Percentiles rank a stretch among this genome's conserved stretches.
These are phyloP conservation scores for Oophaga pumilio DNA, from an alignment of 2,113 vertebrate genomes.

Conservation along the genomic window DNA sequence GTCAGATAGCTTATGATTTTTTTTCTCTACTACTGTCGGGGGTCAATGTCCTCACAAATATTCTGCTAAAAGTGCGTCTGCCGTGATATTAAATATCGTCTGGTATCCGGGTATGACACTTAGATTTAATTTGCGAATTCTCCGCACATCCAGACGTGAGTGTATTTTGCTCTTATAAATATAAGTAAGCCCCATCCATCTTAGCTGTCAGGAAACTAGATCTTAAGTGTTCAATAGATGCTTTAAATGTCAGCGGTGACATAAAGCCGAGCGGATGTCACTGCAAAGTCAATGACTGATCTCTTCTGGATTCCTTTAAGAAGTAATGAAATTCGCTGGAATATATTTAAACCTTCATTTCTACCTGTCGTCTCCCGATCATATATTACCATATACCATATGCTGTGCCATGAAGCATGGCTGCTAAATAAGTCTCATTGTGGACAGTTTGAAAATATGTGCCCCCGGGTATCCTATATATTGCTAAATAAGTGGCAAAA, in stretches of 20 bases:
- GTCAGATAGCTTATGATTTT: neutral
- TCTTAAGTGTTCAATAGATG: conserved; percentile 38
- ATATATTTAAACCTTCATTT: neutral
- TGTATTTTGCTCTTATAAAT: conserved; percentile 26
- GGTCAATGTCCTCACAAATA: conserved; percentile 5
- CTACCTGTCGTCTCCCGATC: neutral
- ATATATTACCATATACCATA: neutral
- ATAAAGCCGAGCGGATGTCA: neutral
- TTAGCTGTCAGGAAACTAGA: conserved; percentile 17
- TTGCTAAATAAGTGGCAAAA: neutral
- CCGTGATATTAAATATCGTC: conserved; percentile 13
- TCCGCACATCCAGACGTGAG: neutral
- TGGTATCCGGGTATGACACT: neutral
- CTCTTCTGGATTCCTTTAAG: neutral
- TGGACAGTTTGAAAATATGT: neutral
- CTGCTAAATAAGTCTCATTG: neutral
- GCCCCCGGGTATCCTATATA: neutral
- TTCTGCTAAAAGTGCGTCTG: neutral
- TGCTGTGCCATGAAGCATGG: neutral
- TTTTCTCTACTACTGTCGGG: neutral
- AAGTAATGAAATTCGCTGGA: conserved; percentile 1
- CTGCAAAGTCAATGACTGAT: neutral
- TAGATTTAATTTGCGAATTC: neutral
- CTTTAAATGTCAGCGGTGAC: conserved; percentile 36
- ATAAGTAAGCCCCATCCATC: conserved; percentile 15